Percentiles rank a stretch among this genome's conserved stretches.
These are phyloP conservation scores for Danio aesculapii DNA, from an alignment of 2,797 vertebrate genomes.

Conservation along the genomic window DNA sequence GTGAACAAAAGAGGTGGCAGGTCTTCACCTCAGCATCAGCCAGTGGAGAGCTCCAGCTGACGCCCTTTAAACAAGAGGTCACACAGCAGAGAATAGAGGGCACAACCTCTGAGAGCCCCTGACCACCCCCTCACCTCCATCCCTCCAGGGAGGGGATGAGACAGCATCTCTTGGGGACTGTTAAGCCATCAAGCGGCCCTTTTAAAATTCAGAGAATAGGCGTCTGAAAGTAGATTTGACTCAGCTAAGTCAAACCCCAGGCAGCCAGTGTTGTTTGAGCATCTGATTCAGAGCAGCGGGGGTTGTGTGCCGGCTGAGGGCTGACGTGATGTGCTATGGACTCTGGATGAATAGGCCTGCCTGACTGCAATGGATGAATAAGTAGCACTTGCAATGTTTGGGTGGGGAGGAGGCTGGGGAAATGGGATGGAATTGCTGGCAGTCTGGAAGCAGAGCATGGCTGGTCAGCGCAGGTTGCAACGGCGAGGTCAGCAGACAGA, in stretches of 20 bases:
- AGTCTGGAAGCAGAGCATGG: conserved; percentile 23
- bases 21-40: conserved; percentile 75
- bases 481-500: conserved; percentile 82
- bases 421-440: conserved; percentile 25
- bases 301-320: conserved; percentile 27
- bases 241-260: conserved; percentile 15
- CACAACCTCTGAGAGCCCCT: conserved; percentile 74
- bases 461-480: conserved; percentile 48
- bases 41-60: conserved; percentile 80
- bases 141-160: conserved; percentile 56
- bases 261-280: conserved; percentile 25
- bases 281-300: conserved; percentile 34
- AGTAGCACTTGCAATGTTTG: conserved; percentile 33
- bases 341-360: conserved; percentile 6
- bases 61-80: conserved; percentile 82
- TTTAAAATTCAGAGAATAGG: conserved; percentile 52
- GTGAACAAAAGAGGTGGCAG: conserved; percentile 78
- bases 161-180: conserved; percentile 54
- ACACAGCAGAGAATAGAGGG: conserved; percentile 73
- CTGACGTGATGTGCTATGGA: background rate
- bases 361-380: conserved; percentile 35
- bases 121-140: conserved; percentile 69
- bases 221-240: conserved; percentile 36
- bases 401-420: conserved; percentile 20
- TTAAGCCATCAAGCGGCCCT: conserved; percentile 46